phyloP scores from a whole-genome alignment of 2,113 vertebrate species.

The Paradoxurus hermaphroditus region DNA sequence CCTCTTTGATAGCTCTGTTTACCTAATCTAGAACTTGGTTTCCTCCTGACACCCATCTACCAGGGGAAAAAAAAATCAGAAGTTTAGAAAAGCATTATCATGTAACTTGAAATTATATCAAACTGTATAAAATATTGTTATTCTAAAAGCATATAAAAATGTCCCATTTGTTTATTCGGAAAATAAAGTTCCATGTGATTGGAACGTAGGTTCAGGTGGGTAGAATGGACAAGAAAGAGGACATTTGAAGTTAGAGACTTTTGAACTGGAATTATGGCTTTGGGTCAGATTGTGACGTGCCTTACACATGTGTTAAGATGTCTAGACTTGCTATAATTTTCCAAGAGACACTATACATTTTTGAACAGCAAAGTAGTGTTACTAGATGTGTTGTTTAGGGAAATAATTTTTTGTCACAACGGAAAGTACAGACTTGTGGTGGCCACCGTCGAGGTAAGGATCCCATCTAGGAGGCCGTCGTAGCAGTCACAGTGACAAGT shows the following conservation, averaged over 20 bases:
- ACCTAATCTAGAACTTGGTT: neutral
- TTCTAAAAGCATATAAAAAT: neutral
- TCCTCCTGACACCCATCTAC: neutral
- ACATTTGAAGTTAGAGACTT: neutral
- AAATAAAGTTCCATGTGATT: neutral
- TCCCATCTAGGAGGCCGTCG: neutral
- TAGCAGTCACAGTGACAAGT: neutral
- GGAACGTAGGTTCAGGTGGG: neutral
- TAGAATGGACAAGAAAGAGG: neutral
- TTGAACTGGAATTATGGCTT: neutral
- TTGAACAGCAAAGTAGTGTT: neutral
- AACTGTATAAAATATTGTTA: constrained; percentile 3
- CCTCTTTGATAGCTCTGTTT: neutral
- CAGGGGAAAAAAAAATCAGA: neutral
- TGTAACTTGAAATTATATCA: constrained; percentile 21
- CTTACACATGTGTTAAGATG: neutral
- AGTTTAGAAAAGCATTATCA: neutral
- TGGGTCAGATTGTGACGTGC: neutral
- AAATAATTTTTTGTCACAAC: neutral
- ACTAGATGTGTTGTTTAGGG: neutral
- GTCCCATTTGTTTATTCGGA: neutral
- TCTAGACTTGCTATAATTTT: neutral
- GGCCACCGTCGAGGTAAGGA: neutral
- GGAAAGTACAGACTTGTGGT: neutral
- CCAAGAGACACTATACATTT: neutral